Percentiles rank a stretch among this genome's conserved stretches.
These are phyloP conservation scores for Podocnemis expansa DNA, from an alignment of 2,113 vertebrate genomes.

Conservation along the genomic window DNA sequence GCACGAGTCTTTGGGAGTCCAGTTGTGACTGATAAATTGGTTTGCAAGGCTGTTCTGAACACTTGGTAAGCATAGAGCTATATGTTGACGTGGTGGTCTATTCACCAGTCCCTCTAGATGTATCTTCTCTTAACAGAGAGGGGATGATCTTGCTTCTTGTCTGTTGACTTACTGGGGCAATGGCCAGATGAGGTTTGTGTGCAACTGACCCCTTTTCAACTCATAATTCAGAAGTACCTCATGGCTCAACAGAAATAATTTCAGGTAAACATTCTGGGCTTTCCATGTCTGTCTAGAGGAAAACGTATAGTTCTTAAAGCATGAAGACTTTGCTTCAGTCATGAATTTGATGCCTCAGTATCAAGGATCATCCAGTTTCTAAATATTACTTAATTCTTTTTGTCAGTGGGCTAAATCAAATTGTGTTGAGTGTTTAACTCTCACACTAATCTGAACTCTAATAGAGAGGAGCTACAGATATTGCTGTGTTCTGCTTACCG, in stretches of 20 bases:
- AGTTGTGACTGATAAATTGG: not conserved
- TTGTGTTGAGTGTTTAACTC: too few relatives aligned
- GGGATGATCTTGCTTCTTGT: not conserved
- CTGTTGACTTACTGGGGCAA: not conserved
- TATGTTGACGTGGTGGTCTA: not conserved
- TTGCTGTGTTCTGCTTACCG: not conserved
- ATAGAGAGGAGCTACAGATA: not conserved
- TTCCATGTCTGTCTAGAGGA: not conserved
- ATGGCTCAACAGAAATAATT: not conserved
- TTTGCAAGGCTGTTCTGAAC: not conserved
- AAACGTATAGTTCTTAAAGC: not conserved
- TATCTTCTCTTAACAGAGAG: not conserved
- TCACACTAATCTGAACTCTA: not conserved
- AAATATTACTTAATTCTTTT: not conserved
- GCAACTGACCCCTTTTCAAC: not conserved
- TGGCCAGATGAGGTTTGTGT: not conserved
- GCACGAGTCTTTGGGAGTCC: not conserved
- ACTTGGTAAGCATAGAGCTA: not conserved
- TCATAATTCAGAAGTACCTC: not conserved
- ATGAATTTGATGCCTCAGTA: too few relatives aligned
- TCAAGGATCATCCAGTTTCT: not conserved
- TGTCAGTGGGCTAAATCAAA: too few relatives aligned
- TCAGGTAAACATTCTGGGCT: not conserved
- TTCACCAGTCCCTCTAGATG: too few relatives aligned
- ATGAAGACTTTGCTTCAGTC: too few relatives aligned